Evolutionary conservation across 2,113 vertebrate genomes (phyloP).

Genomic region (Heteronetta atricapilla): DNA sequence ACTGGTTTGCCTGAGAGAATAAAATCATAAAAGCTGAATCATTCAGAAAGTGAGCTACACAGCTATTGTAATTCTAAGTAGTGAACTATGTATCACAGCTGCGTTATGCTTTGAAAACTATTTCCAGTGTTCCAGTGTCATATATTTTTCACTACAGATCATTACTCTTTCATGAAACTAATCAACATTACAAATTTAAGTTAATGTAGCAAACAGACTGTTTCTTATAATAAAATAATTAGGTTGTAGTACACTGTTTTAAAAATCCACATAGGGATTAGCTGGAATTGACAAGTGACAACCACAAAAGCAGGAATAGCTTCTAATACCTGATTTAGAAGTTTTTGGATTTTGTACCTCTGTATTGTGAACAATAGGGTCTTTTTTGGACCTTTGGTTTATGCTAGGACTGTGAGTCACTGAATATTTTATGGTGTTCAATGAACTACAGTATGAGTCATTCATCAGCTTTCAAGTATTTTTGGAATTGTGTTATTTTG

Average conservation of each 20-base stretch:
- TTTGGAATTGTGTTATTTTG: slow-evolving; percentile 76
- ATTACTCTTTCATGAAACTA: slow-evolving; percentile 32
- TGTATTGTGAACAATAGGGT: slow-evolving; percentile 42
- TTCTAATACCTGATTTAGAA: not conserved
- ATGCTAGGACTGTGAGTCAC: slow-evolving; percentile 73
- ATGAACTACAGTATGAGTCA: slow-evolving; percentile 77
- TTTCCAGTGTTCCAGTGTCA: slow-evolving; percentile 34
- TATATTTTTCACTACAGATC: slow-evolving; percentile 41
- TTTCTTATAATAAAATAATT: slow-evolving; percentile 45
- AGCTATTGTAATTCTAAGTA: slow-evolving; percentile 45
- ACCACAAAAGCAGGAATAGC: not conserved
- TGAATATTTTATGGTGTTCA: slow-evolving; percentile 73
- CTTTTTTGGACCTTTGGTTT: slow-evolving; percentile 64
- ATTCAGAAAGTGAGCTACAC: slow-evolving; percentile 26
- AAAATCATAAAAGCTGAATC: slow-evolving; percentile 37
- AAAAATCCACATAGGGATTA: not conserved
- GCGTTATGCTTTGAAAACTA: slow-evolving; percentile 27
- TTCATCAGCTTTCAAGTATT: slow-evolving; percentile 76
- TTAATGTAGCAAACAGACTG: slow-evolving; percentile 28
- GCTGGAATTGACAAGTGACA: slow-evolving; percentile 23
- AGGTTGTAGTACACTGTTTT: slow-evolving; percentile 36
- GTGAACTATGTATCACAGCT: slow-evolving; percentile 20
- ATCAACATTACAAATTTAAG: slow-evolving; percentile 60
- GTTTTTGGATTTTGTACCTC: slow-evolving; percentile 26
- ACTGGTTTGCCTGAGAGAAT: slow-evolving; percentile 15